Base-by-base conservation (phyloP, 1,140 invertebrate genomes). In the Drepana arcuata region DNA sequence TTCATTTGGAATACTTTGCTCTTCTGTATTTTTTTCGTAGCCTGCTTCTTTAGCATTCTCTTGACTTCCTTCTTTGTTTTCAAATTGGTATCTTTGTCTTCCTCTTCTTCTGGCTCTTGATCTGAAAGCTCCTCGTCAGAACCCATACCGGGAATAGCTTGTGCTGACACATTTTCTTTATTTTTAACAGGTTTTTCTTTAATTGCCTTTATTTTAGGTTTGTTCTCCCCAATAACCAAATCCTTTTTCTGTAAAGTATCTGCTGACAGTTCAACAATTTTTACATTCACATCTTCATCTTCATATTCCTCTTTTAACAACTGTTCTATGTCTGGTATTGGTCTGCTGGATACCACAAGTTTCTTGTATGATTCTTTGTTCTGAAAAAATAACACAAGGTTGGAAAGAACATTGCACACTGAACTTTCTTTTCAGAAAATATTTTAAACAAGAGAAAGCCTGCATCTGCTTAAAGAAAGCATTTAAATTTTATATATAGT, bases 1-100 rank as follows among this genome's bases (percentile, higher is more conserved):
- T 92, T 92, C 62, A 85, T 86, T 80, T 91, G 88, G 64, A 91
- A 92, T 2, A 86, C 84, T 84, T 91, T 91, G 60, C 90, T 92
- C 41, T 90, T 90, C 58, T 91, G 85, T 5, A 92, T 80, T 61
- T 87, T 88, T 47, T 90, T 89, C 3, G 88, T 84, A 0, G 90
- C 88, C 62, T 88, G 86, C 34, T 87, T 87, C 51, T 90, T 91
- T 18, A 91, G 82, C 43, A 86, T 72, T 58, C 78, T 87, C 43
- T 91, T 90, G 1, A 92, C 64, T 46, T 91, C 87, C 57, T 90
- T 90, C 48, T 86, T 84, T 7, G 83, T 86, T 70, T 87, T 72
- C 44, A 87, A 70, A 12, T 73, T 60, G 1, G 40, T 41, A 39
- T 90, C 56, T 29, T 75, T 52, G 21, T 65, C 55, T 18, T 10